A percentile compares a stretch with the other conserved stretches of the same genome.
Evolutionary conservation across 2,888 invertebrate species (phyloP).

Genomic region (Tipula confusa): DNA sequence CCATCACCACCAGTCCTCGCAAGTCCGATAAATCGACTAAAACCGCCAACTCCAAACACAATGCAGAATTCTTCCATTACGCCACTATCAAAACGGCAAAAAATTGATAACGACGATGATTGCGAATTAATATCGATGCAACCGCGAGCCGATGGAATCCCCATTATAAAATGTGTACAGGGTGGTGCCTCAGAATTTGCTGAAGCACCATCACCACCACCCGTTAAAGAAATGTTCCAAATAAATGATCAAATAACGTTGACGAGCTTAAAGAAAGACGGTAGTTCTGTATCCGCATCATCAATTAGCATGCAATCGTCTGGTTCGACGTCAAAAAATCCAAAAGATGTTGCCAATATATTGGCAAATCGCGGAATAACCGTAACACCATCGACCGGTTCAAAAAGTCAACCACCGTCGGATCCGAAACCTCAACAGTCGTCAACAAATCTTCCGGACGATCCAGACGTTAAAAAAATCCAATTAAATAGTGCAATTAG

Average conservation of each 20-base stretch:
- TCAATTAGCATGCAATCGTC: background rate
- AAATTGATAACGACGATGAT: conserved; percentile 55
- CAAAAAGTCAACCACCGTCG: conserved; percentile 49
- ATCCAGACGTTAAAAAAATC: conserved; percentile 42
- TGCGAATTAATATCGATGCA: conserved; percentile 72
- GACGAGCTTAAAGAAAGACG: conserved; percentile 54
- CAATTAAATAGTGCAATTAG: conserved; percentile 60
- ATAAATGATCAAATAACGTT: conserved; percentile 70
- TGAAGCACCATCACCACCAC: conserved; percentile 33
- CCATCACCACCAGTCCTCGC: conserved; percentile 35
- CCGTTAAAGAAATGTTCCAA: conserved; percentile 57
- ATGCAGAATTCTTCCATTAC: background rate
- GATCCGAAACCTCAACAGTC: conserved; percentile 42
- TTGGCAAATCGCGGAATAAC: conserved; percentile 73
- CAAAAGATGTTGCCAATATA: conserved; percentile 71
- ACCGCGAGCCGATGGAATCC: conserved; percentile 66
- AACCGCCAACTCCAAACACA: conserved; percentile 31
- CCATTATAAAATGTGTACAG: conserved; percentile 71
- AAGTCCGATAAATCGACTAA: background rate
- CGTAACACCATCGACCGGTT: conserved; percentile 61
- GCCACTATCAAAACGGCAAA: conserved; percentile 35
- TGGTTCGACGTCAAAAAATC: conserved; percentile 53
- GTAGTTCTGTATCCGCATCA: conserved; percentile 43
- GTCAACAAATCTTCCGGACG: conserved; percentile 48
- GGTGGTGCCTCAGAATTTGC: conserved; percentile 47